Conservation (phyloP, 1,140 invertebrate genomes). For the Eupristina koningsbergeri region DNA sequence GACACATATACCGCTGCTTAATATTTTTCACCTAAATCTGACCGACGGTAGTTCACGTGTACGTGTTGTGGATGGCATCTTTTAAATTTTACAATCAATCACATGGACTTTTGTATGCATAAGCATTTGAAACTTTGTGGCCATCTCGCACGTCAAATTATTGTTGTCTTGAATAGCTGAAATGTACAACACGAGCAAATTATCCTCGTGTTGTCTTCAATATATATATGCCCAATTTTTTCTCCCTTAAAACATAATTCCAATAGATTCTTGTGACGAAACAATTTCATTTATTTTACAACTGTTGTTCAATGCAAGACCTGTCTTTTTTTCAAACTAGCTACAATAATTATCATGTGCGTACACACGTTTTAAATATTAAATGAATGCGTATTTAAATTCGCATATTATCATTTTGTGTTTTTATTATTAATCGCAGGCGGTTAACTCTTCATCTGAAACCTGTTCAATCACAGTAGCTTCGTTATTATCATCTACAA, state of each 20-base stretch:
- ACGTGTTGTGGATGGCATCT: neutral
- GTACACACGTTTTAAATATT: too few species aligned
- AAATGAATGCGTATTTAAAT: too few species aligned
- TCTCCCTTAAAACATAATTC: too few species aligned
- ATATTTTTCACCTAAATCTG: neutral
- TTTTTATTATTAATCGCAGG: too few species aligned
- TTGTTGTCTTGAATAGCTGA: neutral
- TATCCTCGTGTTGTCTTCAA: neutral
- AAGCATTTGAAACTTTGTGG: neutral
- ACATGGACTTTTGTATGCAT: neutral
- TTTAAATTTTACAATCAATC: neutral
- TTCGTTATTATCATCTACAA: neutral
- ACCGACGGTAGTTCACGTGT: neutral
- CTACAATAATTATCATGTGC: too few species aligned
- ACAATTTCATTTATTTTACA: too few species aligned
- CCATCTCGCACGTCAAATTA: neutral
- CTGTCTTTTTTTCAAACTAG: too few species aligned
- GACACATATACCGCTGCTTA: neutral
- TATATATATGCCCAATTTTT: neutral
- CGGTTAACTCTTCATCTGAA: neutral
- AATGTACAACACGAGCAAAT: too few species aligned
- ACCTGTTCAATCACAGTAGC: neutral
- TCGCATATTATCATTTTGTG: too few species aligned
- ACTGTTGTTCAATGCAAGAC: too few species aligned
- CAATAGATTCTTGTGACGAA: too few species aligned